Evolutionary conservation across 2,888 invertebrate species (phyloP).

Genomic region (Neoaliturus tenellus): DNA sequence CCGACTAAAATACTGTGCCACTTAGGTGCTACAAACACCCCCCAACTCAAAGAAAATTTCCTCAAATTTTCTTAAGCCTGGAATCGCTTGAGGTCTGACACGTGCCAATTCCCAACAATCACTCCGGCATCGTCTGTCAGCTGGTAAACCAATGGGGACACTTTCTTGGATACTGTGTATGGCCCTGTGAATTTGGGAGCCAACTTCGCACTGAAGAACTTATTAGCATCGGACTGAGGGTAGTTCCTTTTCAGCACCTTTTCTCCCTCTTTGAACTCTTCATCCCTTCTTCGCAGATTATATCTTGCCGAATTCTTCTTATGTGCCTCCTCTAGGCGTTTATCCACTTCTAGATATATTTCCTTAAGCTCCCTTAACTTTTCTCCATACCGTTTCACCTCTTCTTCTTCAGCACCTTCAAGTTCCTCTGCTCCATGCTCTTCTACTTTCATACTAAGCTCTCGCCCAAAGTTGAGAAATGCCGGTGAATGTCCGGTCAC

Average conservation of each 20-base stretch:
- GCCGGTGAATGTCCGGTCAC: slow-evolving; percentile 65
- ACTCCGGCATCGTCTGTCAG: slow-evolving; percentile 35
- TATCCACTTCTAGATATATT: background rate
- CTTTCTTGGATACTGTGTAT: slow-evolving; percentile 46
- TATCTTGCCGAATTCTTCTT: no score
- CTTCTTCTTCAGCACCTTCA: background rate
- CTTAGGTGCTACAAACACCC: slow-evolving; percentile 24
- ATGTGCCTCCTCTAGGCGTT: no score
- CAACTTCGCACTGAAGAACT: slow-evolving; percentile 59
- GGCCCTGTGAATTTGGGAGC: slow-evolving; percentile 61
- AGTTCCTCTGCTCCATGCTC: background rate
- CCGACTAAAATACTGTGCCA: no score
- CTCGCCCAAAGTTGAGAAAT: slow-evolving; percentile 54
- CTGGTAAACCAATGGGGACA: slow-evolving; percentile 61
- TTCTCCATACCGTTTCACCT: background rate
- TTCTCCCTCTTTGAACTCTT: slow-evolving; percentile 14
- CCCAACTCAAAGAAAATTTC: slow-evolving; percentile 1
- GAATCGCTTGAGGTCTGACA: slow-evolving; percentile 55
- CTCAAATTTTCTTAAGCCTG: slow-evolving; percentile 24
- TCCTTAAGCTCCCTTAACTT: background rate
- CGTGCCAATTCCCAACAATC: slow-evolving; percentile 58
- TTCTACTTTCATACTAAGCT: background rate
- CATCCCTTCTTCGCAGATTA: slow-evolving; percentile 55
- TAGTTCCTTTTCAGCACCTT: slow-evolving; percentile 33
- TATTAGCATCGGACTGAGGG: slow-evolving; percentile 56